Percentiles rank a stretch among this genome's conserved stretches.
phyloP scores from a whole-genome alignment of 1,140 invertebrate species.

The Pararge aegeria region DNA sequence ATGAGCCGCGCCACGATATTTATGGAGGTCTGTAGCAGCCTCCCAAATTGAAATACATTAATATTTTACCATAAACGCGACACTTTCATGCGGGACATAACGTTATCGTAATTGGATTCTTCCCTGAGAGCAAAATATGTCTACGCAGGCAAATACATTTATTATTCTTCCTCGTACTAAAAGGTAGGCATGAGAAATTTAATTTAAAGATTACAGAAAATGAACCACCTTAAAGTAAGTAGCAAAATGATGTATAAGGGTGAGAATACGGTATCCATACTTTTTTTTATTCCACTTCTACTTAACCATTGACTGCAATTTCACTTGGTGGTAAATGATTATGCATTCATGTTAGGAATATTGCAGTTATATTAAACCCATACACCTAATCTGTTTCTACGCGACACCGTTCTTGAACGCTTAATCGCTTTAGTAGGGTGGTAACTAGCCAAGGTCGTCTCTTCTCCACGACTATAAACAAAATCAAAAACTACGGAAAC shows the following conservation, averaged over 20 bases:
- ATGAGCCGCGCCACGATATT: constrained; percentile 66
- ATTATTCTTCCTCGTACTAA: constrained; percentile 29
- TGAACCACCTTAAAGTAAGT: not conserved
- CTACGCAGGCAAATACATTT: constrained; percentile 51
- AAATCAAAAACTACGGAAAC: too few species aligned
- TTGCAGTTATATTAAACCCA: too few species aligned
- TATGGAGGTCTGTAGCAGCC: constrained; percentile 73
- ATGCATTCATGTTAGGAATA: too few species aligned
- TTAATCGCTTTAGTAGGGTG: too few species aligned
- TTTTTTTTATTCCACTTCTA: too few species aligned
- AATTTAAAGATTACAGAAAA: constrained; percentile 25
- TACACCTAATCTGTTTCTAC: too few species aligned
- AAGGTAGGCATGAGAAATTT: constrained; percentile 24
- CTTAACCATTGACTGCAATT: too few species aligned
- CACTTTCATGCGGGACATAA: constrained; percentile 76
- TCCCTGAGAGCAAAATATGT: constrained; percentile 60
- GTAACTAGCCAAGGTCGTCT: too few species aligned
- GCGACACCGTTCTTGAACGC: too few species aligned
- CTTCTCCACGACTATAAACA: too few species aligned
- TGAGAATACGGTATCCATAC: not conserved
- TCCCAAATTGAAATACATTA: constrained; percentile 79
- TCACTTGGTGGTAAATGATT: too few species aligned
- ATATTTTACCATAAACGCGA: constrained; percentile 79
- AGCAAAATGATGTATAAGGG: not conserved
- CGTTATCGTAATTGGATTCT: constrained; percentile 78